These are phyloP conservation scores for Euzetes globulus DNA, from an alignment of 2,888 invertebrate genomes.

Conservation along the genomic window DNA sequence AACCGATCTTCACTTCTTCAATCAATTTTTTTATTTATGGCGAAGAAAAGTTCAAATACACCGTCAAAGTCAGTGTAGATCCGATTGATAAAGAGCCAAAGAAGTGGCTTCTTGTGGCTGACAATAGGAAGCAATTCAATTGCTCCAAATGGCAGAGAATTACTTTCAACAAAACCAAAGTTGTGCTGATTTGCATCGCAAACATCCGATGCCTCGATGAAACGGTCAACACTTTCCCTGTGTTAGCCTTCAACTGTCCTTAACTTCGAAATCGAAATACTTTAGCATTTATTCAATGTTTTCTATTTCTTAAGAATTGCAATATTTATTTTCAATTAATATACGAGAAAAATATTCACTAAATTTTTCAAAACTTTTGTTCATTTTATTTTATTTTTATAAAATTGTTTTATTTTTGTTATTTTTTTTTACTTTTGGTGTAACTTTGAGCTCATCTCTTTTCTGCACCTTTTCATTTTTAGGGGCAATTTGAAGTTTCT, in stretches of 20 bases:
- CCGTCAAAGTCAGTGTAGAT: neutral
- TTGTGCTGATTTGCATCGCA: neutral
- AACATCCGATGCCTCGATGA: conserved; percentile 15
- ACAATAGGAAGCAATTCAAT: neutral
- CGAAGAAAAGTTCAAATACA: conserved; percentile 21
- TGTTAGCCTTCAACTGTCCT: conserved; percentile 1
- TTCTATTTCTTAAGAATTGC: neutral
- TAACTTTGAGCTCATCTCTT: too few species aligned
- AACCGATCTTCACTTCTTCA: conserved; percentile 24
- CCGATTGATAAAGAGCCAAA: neutral
- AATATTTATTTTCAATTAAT: neutral
- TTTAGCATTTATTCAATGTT: neutral
- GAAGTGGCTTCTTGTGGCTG: neutral
- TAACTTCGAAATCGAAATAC: neutral
- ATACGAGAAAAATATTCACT: neutral
- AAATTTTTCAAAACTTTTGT: too few species aligned
- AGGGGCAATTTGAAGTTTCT: too few species aligned
- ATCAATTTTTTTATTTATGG: conserved; percentile 9
- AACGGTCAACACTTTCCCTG: neutral
- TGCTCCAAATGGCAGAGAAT: neutral
- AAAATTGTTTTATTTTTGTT: too few species aligned
- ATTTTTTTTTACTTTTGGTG: too few species aligned
- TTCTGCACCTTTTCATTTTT: too few species aligned
- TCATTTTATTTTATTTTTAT: too few species aligned
- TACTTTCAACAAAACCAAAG: neutral